phyloP scores from a whole-genome alignment of 2,113 vertebrate species.

The Thinocorus orbignyianus region DNA sequence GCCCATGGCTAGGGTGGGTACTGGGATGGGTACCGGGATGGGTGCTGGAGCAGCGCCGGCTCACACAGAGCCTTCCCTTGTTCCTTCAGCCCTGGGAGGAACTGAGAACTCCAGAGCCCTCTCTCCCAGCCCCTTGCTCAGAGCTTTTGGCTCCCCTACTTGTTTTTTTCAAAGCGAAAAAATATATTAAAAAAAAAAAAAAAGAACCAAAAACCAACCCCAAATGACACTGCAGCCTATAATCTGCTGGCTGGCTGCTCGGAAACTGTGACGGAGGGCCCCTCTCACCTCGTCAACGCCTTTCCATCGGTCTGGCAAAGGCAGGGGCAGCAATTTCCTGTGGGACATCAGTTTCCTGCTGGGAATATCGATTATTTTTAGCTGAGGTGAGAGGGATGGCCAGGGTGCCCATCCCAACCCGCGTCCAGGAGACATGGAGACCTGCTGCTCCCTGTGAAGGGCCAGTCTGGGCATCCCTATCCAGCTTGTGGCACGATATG shows the following conservation, averaged over 20 bases:
- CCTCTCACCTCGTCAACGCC: background rate
- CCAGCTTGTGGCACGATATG: fast-evolving
- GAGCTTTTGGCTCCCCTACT: background rate
- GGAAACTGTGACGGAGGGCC: slow-evolving; percentile 59
- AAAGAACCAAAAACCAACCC: background rate
- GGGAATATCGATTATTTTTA: background rate
- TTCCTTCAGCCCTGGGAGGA: background rate
- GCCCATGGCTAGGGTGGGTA: background rate
- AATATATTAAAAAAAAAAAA: background rate
- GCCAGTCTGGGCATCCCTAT: background rate
- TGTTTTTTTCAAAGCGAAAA: background rate
- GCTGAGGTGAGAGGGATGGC: background rate
- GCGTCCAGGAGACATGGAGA: fast-evolving
- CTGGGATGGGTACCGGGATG: background rate
- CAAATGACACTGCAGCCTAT: slow-evolving; percentile 7
- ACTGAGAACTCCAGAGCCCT: background rate
- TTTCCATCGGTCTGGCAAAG: background rate
- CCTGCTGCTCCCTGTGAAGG: fast-evolving
- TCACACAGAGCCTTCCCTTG: background rate
- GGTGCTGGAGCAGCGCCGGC: fast-evolving
- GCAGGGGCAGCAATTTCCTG: background rate
- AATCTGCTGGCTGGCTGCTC: slow-evolving; percentile 13
- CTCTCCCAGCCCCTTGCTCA: background rate
- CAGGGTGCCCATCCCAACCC: background rate
- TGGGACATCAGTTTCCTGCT: too few relatives aligned